These are phyloP conservation scores for Phaonia tiefii DNA, from an alignment of 2,888 invertebrate species.

Conservation along the genomic window DNA sequence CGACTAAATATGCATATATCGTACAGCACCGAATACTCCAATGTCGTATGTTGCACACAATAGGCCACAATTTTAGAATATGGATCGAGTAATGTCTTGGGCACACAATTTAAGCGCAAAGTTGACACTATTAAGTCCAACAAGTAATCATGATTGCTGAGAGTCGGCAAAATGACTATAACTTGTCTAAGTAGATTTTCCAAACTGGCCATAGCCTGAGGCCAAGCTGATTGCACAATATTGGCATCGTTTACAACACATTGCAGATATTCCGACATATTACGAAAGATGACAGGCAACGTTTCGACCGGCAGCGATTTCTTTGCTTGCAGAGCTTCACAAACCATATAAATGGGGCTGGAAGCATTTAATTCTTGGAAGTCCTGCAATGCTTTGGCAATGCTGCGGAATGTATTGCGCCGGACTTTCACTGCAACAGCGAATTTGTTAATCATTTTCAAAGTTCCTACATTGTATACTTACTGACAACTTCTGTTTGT, in stretches of 20 bases:
- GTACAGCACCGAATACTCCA: slow-evolving; percentile 89
- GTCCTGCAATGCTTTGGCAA: slow-evolving; percentile 95
- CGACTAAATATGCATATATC: slow-evolving; percentile 95
- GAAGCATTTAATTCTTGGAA: slow-evolving; percentile 97
- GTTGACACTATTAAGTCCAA: slow-evolving; percentile 89
- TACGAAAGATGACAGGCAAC: slow-evolving; percentile 90
- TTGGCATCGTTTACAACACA: slow-evolving; percentile 92
- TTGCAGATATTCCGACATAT: slow-evolving; percentile 96
- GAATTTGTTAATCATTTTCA: background rate
- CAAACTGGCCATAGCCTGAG: slow-evolving; percentile 90
- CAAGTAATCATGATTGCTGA: slow-evolving; percentile 87
- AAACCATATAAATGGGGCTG: slow-evolving; percentile 93
- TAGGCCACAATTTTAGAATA: slow-evolving; percentile 97
- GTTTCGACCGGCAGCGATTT: slow-evolving; percentile 87
- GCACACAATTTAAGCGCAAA: slow-evolving; percentile 90
- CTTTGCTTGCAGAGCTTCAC: slow-evolving; percentile 87
- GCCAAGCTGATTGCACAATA: slow-evolving; percentile 87
- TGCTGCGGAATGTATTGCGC: slow-evolving; percentile 94
- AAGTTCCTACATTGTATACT: slow-evolving; percentile 53
- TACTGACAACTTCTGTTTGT: slow-evolving; percentile 92
- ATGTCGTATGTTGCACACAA: slow-evolving; percentile 92
- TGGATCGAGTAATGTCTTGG: slow-evolving; percentile 91
- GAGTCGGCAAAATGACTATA: slow-evolving; percentile 85
- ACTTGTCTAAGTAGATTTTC: slow-evolving; percentile 92
- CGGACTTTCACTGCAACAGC: slow-evolving; percentile 81